Evolutionary conservation across 2,888 invertebrate genomes (phyloP), one percentile per base, ranked within the genome.

Genomic region (Drosophila diplacantha): DNA sequence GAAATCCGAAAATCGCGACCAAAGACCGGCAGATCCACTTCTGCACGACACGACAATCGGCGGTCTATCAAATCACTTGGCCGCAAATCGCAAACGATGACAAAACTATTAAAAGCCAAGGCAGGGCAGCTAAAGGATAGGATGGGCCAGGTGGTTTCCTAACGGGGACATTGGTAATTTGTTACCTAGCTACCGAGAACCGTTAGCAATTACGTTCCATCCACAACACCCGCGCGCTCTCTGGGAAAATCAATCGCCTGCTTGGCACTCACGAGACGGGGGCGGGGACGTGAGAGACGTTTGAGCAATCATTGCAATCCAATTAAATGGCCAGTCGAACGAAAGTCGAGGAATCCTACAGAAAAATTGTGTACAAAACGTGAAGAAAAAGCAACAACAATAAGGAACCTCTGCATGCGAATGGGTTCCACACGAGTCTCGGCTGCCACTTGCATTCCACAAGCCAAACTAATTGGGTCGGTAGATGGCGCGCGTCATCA

Each of bases 261-360:
- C 16, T 16, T 44, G 56, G 53, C 37, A 18, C 29, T 11, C 38
- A 31, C 31, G 35, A 22, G 34, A 49, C 24, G 49, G 39, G 11
- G 12, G 32, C 5, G 26, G 22, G 3, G 14, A 11, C n/a, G 54
- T 18, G 44, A 4, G 43, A 38, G 43, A 39, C 58, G 29, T 62
- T 61, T 37, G 51, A 43, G 50, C 61, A 62, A 61, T 66, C 65
- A 64, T 80, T 68, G 75, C 74, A 76, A 76, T 80, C 78, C 81
- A 76, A 76, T 76, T 76, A 76, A 76, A 69, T 74, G 78, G 70
- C 61, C 65, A 62, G 56, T 52, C 49, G 44, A 57, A 37, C 22
- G 37, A 34, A 53, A 62, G 39, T 22, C 41, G 44, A 44, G 34
- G 34, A 49, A 29, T 41, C 31, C 18, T 44, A 26, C n/a, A n/a